Percentiles rank a stretch among this genome's conserved stretches.
Evolutionary conservation across 2,113 vertebrate genomes (phyloP).

Genomic region (Oophaga pumilio): DNA sequence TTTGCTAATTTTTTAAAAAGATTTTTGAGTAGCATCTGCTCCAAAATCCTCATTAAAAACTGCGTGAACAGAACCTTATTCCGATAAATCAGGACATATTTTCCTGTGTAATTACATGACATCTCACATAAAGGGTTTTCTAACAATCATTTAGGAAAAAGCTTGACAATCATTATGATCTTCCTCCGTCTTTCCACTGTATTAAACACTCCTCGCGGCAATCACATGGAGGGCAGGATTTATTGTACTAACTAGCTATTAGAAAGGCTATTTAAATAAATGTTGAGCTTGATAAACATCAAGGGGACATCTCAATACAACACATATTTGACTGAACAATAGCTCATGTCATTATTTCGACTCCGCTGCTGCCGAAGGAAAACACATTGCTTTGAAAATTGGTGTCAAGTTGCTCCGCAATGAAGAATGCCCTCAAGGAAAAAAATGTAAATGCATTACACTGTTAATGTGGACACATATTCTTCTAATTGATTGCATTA

Average conservation of each 20-base stretch:
- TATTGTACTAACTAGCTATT: conserved; percentile 12
- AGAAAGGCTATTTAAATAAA: conserved; percentile 28
- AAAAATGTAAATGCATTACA: conserved; percentile 1
- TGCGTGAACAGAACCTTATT: not conserved
- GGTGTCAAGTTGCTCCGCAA: conserved; percentile 32
- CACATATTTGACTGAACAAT: conserved; percentile 23
- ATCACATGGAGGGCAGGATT: not conserved
- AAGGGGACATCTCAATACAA: conserved; percentile 27
- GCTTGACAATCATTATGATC: not conserved
- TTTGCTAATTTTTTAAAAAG: no score
- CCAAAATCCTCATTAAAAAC: no score
- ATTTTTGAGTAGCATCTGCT: no score
- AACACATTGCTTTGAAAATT: conserved; percentile 20
- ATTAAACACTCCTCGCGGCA: not conserved
- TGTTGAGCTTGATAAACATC: conserved; percentile 18
- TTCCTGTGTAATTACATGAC: not conserved
- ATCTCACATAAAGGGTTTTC: not conserved
- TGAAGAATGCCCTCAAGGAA: conserved; percentile 18
- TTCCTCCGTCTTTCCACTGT: not conserved
- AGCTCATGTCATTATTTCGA: conserved; percentile 7
- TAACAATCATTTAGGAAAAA: not conserved
- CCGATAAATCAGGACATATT: not conserved
- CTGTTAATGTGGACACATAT: conserved; percentile 46
- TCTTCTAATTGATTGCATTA: conserved; percentile 5
- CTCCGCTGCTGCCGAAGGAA: not conserved